phyloP scores from a whole-genome alignment of 2,888 invertebrate species.

The Hybos culiciformis region DNA sequence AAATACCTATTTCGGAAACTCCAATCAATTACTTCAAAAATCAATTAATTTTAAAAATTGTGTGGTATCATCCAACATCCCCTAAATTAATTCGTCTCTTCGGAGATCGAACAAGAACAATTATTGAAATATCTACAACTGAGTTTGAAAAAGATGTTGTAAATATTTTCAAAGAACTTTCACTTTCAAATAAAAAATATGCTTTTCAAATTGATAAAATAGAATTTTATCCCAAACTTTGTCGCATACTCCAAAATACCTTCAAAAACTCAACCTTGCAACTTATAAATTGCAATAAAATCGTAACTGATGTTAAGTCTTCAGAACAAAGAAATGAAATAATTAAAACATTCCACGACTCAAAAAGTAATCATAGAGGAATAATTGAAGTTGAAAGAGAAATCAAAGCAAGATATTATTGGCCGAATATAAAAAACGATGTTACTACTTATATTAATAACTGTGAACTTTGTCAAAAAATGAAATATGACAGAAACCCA shows the following conservation, averaged over 20 bases:
- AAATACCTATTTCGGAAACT: conserved; percentile 12
- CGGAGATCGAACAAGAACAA: conserved; percentile 5
- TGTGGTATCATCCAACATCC: conserved; percentile 1
- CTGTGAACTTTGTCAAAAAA: conserved; percentile 8
- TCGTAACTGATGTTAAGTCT: conserved; percentile 11
- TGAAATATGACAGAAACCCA: conserved; percentile 12
- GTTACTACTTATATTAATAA: conserved; percentile 11
- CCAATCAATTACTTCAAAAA: conserved; percentile 12
- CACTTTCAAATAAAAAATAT: conserved; percentile 9
- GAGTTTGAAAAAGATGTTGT: conserved; percentile 7
- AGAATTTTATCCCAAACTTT: conserved; percentile 5
- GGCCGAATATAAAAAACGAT: conserved; percentile 8
- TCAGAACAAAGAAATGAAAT: conserved; percentile 14
- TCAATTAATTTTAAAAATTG: conserved; percentile 12
- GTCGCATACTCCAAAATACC: conserved; percentile 4
- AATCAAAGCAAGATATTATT: conserved; percentile 9
- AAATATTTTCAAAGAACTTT: conserved; percentile 10
- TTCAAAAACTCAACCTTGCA: conserved; percentile 6
- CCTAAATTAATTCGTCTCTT: conserved; percentile 1
- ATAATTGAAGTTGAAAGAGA: conserved; percentile 12
- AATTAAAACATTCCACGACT: conserved; percentile 12
- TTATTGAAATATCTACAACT: neutral
- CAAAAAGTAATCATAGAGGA: conserved; percentile 14
- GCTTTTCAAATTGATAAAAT: conserved; percentile 10
- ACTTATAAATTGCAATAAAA: conserved; percentile 11